Evolutionary conservation across 2,113 vertebrate genomes (phyloP), one percentile per base, ranked within the genome.

Genomic region (Pituophis catenifer): DNA sequence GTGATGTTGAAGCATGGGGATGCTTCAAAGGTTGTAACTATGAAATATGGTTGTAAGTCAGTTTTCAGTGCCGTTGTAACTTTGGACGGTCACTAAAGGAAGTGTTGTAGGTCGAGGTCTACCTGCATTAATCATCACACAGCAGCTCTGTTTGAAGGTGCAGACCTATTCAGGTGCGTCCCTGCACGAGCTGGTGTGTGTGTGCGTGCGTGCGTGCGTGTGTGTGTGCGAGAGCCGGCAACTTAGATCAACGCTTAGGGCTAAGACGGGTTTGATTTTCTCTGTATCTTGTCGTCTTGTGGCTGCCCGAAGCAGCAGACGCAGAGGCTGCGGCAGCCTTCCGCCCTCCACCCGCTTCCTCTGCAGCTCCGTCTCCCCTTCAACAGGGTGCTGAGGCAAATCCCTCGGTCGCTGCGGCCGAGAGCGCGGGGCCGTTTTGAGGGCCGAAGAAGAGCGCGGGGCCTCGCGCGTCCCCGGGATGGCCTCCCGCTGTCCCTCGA

Each of bases 141-240:
- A 38, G 17, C 33, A 38, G 75, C 17, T 81, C 75, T 33, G 33
- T 81, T 19, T 38, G 17, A 81, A 19, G 17, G 75, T 17, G 0
- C 15, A 81, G 17, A 21, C 2, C 75, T 44, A 19, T 38, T 38
- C 15, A 3, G 33, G 33, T 44, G 17, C 8, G 70, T 21, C 33
- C 8, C 17, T 44, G 33, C 75, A 38, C 8, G 17, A 44, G 33
- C n/a, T 19, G 15, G 6, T 75, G 44, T 48, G 44, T 2, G 38
- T 44, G 2, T 44, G 38, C 3, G 38, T 44, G 38, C n/a, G n/a
- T n/a, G n/a, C n/a, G n/a, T n/a, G n/a, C n/a, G 0, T 1, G 6
- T 23, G 58, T 50, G 50, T 50, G 57, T 8, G 58, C n/a, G 65
- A 75, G n/a, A 15, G 13, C 5, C n/a, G 13, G 13, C 65, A 8